Conservation (phyloP, 2,113 vertebrate genomes). For the Thunnus thynnus region DNA sequence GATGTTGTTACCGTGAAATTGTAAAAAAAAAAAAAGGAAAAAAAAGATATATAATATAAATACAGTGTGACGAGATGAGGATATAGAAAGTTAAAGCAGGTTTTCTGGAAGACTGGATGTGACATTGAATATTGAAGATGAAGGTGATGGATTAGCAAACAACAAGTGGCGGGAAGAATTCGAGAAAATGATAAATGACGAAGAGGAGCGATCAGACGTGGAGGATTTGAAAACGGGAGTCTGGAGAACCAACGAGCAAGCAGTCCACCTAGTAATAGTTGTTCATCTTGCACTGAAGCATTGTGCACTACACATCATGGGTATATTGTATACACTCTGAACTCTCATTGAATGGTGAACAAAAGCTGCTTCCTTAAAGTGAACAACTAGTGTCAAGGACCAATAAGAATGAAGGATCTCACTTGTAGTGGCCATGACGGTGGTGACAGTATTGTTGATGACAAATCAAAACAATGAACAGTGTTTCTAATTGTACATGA, state of each 20-base stretch:
- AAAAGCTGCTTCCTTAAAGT: background rate
- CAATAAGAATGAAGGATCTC: constrained; percentile 39
- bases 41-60: constrained; percentile 9
- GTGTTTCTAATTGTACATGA: constrained; percentile 72
- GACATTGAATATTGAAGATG: background rate
- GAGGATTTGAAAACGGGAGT: no score
- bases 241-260: background rate
- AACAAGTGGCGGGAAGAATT: no score
- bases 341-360: background rate
- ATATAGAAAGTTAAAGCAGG: background rate
- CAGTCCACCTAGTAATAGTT: constrained; percentile 5
- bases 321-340: constrained; percentile 58
- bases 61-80: background rate
- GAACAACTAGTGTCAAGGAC: constrained; percentile 27
- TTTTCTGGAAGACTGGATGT: background rate
- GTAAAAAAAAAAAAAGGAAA: constrained; percentile 54
- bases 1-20: constrained; percentile 81
- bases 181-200: no score
- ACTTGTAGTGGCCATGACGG: background rate
- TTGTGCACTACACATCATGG: constrained; percentile 34
- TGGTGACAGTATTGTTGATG: background rate
- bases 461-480: constrained; percentile 40
- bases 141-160: constrained; percentile 10
- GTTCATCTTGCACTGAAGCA: constrained; percentile 19
- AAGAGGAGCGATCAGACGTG: background rate